Percentiles rank a stretch among this genome's conserved stretches.
Conservation (phyloP, 2,797 vertebrate species). For the Gymnopithys bicolor region DNA sequence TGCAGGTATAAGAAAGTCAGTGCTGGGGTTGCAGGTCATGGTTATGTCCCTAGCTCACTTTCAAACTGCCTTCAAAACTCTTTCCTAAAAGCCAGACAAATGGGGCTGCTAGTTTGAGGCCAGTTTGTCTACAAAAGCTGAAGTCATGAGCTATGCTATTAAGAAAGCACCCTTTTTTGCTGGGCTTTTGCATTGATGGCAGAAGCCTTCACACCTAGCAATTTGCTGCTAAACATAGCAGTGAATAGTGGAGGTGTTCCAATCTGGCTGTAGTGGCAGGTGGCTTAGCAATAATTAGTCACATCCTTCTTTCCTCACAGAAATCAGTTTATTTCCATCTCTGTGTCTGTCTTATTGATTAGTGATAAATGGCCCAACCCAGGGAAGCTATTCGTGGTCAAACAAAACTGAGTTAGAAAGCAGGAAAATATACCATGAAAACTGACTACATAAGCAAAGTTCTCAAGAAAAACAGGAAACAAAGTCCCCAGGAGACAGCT, state of each 20-base stretch:
- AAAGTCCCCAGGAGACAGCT: neutral
- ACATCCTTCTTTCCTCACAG: neutral
- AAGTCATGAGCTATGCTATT: neutral
- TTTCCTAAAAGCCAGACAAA: neutral
- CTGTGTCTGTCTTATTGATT: neutral
- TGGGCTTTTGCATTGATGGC: neutral
- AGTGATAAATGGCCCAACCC: neutral
- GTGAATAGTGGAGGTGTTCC: neutral
- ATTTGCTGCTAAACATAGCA: neutral
- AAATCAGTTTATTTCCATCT: neutral
- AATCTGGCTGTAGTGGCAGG: neutral
- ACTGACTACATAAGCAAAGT: neutral
- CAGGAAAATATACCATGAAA: neutral
- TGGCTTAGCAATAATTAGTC: constrained; percentile 6
- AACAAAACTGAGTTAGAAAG: neutral
- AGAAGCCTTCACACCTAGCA: neutral
- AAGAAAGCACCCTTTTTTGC: neutral
- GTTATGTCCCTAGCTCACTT: neutral
- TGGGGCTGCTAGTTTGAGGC: neutral
- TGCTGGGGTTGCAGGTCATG: neutral
- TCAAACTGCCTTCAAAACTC: neutral
- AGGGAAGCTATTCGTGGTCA: neutral
- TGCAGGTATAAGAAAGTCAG: neutral
- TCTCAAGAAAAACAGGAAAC: neutral
- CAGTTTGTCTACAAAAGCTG: neutral